A percentile compares a stretch with the other conserved stretches of the same genome.
Evolutionary conservation across 2,113 vertebrate genomes (phyloP).

Genomic region (Geococcyx californianus): DNA sequence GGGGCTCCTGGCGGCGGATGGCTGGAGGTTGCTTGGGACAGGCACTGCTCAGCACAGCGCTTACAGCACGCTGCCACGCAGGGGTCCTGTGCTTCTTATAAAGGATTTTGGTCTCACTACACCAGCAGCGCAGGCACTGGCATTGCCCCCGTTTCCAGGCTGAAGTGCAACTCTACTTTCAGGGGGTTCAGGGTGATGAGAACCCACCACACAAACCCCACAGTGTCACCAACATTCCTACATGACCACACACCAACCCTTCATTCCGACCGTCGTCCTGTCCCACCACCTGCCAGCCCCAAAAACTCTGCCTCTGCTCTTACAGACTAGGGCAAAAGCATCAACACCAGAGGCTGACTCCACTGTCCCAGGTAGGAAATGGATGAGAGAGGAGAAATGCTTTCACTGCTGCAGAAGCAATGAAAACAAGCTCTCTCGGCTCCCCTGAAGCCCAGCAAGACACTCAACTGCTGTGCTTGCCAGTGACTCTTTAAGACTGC

Average conservation of each 20-base stretch:
- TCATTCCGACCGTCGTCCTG: no score
- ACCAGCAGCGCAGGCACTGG: neutral
- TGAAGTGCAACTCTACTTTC: neutral
- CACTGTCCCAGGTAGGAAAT: neutral
- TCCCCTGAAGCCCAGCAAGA: neutral
- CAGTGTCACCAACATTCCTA: neutral
- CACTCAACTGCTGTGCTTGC: accelerated
- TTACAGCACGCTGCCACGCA: accelerated
- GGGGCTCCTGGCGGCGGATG: neutral
- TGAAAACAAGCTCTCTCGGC: neutral
- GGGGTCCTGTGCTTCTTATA: neutral
- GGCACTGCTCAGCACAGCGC: accelerated
- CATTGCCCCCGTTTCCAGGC: accelerated
- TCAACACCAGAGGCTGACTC: neutral
- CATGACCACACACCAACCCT: accelerated
- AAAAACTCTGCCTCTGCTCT: neutral
- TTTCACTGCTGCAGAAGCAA: neutral
- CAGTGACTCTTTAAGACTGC: neutral
- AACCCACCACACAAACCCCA: neutral
- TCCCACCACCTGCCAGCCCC: neutral
- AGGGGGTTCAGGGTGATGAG: neutral
- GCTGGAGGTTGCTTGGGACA: neutral
- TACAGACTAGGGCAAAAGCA: neutral
- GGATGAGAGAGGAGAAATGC: neutral
- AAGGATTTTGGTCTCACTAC: neutral